A percentile compares a stretch with the other conserved stretches of the same genome.
phyloP scores from a whole-genome alignment of 2,113 vertebrate genomes.

The Probosciger aterrimus region DNA sequence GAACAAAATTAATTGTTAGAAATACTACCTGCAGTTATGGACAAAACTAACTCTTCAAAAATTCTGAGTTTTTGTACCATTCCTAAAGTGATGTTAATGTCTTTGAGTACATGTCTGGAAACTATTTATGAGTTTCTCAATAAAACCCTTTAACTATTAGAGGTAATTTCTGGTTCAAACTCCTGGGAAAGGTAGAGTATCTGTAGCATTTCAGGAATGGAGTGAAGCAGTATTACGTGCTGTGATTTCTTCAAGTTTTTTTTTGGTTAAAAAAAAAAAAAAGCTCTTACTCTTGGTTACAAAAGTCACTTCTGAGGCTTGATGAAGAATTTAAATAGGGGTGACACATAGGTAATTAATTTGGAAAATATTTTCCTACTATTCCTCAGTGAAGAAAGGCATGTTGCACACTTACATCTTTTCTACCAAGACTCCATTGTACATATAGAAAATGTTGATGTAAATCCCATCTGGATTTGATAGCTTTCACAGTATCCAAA shows the following conservation, averaged over 20 bases:
- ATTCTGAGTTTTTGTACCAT: neutral
- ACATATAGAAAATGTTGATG: neutral
- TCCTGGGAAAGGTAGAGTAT: neutral
- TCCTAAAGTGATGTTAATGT: neutral
- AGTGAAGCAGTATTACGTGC: neutral
- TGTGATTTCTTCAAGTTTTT: neutral
- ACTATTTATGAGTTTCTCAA: neutral
- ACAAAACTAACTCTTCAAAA: neutral
- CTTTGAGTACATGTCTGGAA: neutral
- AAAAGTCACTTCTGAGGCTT: neutral
- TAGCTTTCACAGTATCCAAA: neutral
- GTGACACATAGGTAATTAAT: neutral
- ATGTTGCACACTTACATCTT: neutral
- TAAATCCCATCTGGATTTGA: neutral
- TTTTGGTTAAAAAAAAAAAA: neutral
- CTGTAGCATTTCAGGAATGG: neutral
- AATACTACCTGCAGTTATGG: neutral
- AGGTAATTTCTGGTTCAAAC: neutral
- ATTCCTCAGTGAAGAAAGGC: neutral
- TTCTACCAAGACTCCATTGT: neutral
- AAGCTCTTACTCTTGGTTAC: neutral
- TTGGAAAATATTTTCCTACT: neutral
- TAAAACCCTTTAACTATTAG: neutral
- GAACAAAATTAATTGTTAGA: neutral
- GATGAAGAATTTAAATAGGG: neutral